Percentiles rank a stretch among this genome's conserved stretches.
Conservation (phyloP, 2,888 invertebrate genomes). For the Entomobrya multifasciata region DNA sequence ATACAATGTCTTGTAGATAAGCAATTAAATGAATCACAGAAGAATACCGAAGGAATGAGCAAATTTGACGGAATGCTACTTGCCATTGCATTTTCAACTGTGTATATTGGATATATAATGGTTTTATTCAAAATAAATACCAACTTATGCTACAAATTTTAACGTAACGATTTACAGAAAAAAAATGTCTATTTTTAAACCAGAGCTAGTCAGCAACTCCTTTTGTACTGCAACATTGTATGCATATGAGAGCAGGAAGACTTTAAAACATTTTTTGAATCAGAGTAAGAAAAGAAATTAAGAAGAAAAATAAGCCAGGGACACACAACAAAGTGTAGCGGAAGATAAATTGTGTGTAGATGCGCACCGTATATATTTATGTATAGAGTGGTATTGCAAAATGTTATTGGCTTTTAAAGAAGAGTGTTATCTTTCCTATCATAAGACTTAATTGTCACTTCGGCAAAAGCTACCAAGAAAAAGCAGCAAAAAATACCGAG, state of each 20-base stretch:
- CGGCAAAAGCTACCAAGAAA: not conserved
- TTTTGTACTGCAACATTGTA: not conserved
- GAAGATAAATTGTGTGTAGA: conserved; percentile 37
- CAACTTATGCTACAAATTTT: too few relatives aligned
- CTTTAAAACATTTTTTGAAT: conserved; percentile 12
- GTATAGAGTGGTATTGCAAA: conserved; percentile 31
- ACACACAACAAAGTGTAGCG: conserved; percentile 15
- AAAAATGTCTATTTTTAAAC: conserved; percentile 65
- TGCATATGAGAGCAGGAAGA: conserved; percentile 1
- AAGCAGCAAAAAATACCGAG: not conserved
- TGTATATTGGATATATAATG: too few relatives aligned
- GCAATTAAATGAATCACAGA: conserved; percentile 41
- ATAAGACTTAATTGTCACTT: conserved; percentile 63
- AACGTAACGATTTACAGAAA: conserved; percentile 32
- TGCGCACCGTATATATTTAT: not conserved
- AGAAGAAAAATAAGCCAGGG: conserved; percentile 69
- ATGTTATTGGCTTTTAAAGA: conserved; percentile 50
- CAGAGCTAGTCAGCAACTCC: conserved; percentile 40
- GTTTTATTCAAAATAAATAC: too few relatives aligned
- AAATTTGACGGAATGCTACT: conserved; percentile 62
- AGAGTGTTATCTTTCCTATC: conserved; percentile 60
- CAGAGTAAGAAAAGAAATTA: conserved; percentile 50
- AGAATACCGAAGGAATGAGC: conserved; percentile 47
- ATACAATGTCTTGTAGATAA: conserved; percentile 29
- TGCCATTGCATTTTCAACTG: not conserved